Conservation (phyloP, 2,888 invertebrate species). For the Cryptophagus acutangulus region DNA sequence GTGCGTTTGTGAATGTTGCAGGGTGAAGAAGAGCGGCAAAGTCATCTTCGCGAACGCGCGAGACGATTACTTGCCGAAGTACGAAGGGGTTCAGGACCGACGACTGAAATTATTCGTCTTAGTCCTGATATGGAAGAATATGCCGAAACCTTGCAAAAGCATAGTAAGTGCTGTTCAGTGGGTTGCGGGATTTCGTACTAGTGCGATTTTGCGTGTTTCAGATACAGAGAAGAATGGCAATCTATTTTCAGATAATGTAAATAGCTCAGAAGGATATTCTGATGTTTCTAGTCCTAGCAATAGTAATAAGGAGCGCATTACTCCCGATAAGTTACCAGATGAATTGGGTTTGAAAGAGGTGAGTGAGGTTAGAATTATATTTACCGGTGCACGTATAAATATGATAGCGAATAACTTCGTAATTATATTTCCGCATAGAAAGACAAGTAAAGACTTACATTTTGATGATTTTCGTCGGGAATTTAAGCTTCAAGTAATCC, state of each 20-base stretch:
- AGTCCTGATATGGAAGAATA: too few relatives aligned
- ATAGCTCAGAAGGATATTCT: conserved; percentile 36
- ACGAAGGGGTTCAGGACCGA: conserved; percentile 54
- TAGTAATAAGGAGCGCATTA: conserved; percentile 57
- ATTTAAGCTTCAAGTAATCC: too few relatives aligned
- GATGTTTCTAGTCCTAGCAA: conserved; percentile 47
- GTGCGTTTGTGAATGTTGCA: conserved; percentile 16
- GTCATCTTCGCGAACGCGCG: conserved; percentile 80
- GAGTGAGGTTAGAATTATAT: too few relatives aligned
- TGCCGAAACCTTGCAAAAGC: too few relatives aligned
- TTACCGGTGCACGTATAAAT: too few relatives aligned
- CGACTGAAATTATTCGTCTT: conserved; percentile 43
- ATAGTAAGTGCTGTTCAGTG: too few relatives aligned
- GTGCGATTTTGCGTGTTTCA: too few relatives aligned
- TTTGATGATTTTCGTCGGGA: too few relatives aligned
- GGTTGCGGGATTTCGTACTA: too few relatives aligned
- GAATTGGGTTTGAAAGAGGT: conserved; percentile 55
- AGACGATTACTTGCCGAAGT: conserved; percentile 85
- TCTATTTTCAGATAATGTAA: conserved; percentile 39
- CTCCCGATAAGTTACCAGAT: conserved; percentile 62
- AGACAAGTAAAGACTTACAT: too few relatives aligned
- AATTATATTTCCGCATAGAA: too few relatives aligned
- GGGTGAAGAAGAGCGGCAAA: conserved; percentile 82
- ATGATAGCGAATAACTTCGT: too few relatives aligned
- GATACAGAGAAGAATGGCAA: conserved; percentile 51